These are phyloP conservation scores for Etheostoma nigrum DNA, from an alignment of 2,797 vertebrate species.

Conservation along the genomic window DNA sequence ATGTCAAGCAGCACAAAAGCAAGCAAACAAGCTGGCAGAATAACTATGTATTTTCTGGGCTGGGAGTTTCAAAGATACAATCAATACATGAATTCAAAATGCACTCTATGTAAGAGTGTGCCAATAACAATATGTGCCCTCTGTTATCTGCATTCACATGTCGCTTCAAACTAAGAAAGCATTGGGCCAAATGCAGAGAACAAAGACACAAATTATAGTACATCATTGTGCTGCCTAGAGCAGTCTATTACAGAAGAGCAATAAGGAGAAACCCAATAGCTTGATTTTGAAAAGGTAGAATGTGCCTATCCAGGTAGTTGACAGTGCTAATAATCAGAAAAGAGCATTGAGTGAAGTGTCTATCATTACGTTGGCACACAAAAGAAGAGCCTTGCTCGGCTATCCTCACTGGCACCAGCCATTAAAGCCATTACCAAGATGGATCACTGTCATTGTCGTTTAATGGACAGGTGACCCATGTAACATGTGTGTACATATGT, in stretches of 20 bases:
- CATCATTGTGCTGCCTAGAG: slow-evolving; percentile 57
- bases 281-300: slow-evolving; percentile 52
- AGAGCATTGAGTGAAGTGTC: slow-evolving; percentile 48
- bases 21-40: slow-evolving; percentile 44
- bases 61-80: slow-evolving; percentile 43
- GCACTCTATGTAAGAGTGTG: slow-evolving; percentile 42
- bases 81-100: slow-evolving; percentile 61
- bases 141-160: slow-evolving; percentile 27
- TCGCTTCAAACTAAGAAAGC: slow-evolving; percentile 34
- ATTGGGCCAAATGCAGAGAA: slow-evolving; percentile 54
- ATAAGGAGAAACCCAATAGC: slow-evolving; percentile 62
- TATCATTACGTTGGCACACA: slow-evolving; percentile 41
- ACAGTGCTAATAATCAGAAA: slow-evolving; percentile 56
- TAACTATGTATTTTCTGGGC: slow-evolving; percentile 33
- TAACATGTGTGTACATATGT: slow-evolving; percentile 1
- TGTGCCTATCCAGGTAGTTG: slow-evolving; percentile 54
- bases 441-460: slow-evolving; percentile 65
- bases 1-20: slow-evolving; percentile 19
- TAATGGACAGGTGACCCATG: slow-evolving; percentile 68
- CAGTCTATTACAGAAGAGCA: slow-evolving; percentile 59
- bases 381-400: slow-evolving; percentile 47
- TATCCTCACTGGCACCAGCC: slow-evolving; percentile 47
- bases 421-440: slow-evolving; percentile 63
- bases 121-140: slow-evolving; percentile 50
- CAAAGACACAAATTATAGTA: slow-evolving; percentile 60